These are phyloP conservation scores for Cremastobaeus sp. DNA, from an alignment of 2,888 invertebrate genomes.

Conservation along the genomic window DNA sequence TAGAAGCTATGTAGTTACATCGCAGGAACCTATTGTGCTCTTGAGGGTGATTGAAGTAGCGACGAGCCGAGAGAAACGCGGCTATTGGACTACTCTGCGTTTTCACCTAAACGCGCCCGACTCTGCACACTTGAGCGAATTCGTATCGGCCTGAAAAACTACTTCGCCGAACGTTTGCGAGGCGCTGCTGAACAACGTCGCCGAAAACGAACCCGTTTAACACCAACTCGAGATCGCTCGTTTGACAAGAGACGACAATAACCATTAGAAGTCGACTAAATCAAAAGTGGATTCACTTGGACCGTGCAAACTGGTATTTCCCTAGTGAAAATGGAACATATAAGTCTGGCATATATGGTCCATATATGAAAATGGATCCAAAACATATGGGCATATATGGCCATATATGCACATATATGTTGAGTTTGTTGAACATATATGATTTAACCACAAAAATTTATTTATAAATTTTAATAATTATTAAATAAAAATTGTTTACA, in stretches of 20 bases:
- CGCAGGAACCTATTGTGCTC: conserved; percentile 71
- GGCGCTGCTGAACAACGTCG: conserved; percentile 24
- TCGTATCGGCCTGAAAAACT: conserved; percentile 29
- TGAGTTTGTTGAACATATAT: no score
- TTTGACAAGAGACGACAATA: conserved; percentile 11
- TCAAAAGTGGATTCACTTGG: no score
- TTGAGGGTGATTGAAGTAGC: conserved; percentile 61
- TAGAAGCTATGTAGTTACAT: conserved; percentile 67
- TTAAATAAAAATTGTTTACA: no score
- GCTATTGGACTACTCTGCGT: conserved; percentile 43
- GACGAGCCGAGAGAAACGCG: conserved; percentile 44
- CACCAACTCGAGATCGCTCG: background rate
- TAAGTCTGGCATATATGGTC: no score
- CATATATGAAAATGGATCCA: no score
- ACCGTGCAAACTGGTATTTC: no score
- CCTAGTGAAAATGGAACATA: no score
- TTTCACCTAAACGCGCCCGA: conserved; percentile 35
- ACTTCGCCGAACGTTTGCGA: conserved; percentile 29
- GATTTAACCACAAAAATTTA: no score
- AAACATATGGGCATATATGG: no score
- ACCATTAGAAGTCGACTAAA: no score
- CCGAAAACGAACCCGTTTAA: conserved; percentile 25
- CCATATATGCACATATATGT: no score
- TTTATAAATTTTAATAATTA: no score
- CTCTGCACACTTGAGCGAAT: conserved; percentile 23